Percentiles rank a stretch among this genome's conserved stretches.
Evolutionary conservation across 2,797 vertebrate genomes (phyloP).

Genomic region (Hydrolagus colliei): DNA sequence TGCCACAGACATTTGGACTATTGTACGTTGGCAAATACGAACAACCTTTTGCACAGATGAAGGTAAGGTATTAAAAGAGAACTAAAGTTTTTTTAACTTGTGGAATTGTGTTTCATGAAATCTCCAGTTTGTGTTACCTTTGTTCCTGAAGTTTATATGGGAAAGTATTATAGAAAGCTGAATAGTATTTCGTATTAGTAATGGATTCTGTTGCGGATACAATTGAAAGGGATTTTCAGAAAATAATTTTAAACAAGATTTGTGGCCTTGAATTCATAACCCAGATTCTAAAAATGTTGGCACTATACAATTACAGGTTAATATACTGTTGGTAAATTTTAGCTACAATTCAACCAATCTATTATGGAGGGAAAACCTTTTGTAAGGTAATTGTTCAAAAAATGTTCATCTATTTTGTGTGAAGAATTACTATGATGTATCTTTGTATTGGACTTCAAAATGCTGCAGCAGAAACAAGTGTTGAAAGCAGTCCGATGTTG

Average conservation of each 20-base stretch:
- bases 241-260: neutral
- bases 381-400: neutral
- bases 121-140: neutral
- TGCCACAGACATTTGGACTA: conserved; percentile 83
- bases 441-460: neutral
- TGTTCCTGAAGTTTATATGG: neutral
- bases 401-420: neutral
- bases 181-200: conserved; percentile 3
- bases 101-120: neutral
- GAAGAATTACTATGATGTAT: neutral
- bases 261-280: neutral
- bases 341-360: neutral
- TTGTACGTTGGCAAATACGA: conserved; percentile 93
- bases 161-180: neutral
- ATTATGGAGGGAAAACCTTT: neutral
- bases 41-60: conserved; percentile 91
- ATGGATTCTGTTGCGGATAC: neutral
- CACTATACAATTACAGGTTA: neutral
- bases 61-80: conserved; percentile 63
- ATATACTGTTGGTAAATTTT: neutral
- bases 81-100: neutral
- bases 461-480: neutral
- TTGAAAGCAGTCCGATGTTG: too few relatives aligned
- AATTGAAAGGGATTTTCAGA: neutral
- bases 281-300: neutral